These are phyloP conservation scores for Dolichotis patagonum DNA, from an alignment of 2,113 vertebrate species.

Conservation along the genomic window DNA sequence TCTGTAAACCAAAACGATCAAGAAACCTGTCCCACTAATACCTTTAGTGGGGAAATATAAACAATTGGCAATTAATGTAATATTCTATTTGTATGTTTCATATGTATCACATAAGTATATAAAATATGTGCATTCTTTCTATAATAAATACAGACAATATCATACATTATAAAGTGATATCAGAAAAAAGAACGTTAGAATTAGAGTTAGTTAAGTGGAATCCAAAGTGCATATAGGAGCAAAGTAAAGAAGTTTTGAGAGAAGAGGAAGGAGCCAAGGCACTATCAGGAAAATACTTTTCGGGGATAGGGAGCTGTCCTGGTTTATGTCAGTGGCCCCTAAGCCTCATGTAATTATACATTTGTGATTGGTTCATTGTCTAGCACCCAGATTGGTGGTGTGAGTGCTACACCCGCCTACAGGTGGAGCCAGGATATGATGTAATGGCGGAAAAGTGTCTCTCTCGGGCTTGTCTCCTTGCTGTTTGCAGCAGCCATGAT, in stretches of 20 bases:
- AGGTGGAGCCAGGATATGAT: too few species aligned
- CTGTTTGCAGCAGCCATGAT: too few species aligned
- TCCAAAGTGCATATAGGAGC: not conserved
- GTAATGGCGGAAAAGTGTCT: too few species aligned
- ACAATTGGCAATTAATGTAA: not conserved
- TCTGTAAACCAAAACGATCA: not conserved
- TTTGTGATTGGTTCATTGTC: too few species aligned
- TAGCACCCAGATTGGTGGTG: too few species aligned
- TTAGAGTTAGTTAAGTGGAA: not conserved
- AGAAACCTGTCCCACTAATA: not conserved
- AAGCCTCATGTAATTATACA: too few species aligned
- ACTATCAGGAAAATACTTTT: not conserved
- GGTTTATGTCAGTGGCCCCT: too few species aligned
- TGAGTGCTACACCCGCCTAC: too few species aligned
- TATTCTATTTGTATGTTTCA: not conserved
- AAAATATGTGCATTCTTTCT: not conserved
- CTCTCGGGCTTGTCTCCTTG: too few species aligned
- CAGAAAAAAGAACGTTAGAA: not conserved
- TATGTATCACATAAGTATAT: not conserved
- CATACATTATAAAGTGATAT: not conserved
- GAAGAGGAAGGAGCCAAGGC: too few species aligned
- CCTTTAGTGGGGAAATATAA: constrained; percentile 23
- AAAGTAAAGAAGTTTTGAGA: not conserved
- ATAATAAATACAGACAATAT: not conserved
- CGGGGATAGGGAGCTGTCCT: too few species aligned